phyloP scores from a whole-genome alignment of 2,888 invertebrate genomes.

The Acrocera orbiculus region DNA sequence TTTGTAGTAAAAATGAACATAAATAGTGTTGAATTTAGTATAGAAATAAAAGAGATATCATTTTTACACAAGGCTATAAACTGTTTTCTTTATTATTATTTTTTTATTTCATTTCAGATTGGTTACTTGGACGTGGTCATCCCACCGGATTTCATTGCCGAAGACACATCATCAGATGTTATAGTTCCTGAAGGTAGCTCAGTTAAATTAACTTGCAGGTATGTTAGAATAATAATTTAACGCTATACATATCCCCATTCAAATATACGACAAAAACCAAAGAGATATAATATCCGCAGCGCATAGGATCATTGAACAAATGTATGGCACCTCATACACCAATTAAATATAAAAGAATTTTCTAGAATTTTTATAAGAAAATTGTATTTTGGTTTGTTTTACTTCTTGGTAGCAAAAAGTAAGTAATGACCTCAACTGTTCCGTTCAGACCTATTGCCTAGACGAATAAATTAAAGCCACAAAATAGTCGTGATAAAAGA shows the following conservation, averaged over 20 bases:
- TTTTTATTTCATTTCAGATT: conserved; percentile 39
- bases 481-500: conserved; percentile 2
- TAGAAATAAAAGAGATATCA: no score
- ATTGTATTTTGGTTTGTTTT: conserved; percentile 9
- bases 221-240: conserved; percentile 16
- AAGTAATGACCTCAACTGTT: conserved; percentile 8
- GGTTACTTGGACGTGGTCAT: conserved; percentile 72
- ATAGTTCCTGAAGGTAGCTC: conserved; percentile 73
- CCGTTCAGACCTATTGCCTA: conserved; percentile 9
- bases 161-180: conserved; percentile 77
- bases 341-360: no score
- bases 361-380: conserved; percentile 9
- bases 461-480: conserved; percentile 4
- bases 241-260: not conserved
- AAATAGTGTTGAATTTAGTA: no score
- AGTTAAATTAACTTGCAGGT: conserved; percentile 43
- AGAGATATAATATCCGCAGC: no score
- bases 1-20: no score
- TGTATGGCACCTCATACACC: no score
- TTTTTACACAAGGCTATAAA: not conserved
- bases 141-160: conserved; percentile 76
- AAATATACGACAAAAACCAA: no score
- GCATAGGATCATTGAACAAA: no score
- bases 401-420: conserved; percentile 11
- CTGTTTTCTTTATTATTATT: conserved; percentile 1